Percentiles rank a stretch among this genome's conserved stretches.
phyloP scores from a whole-genome alignment of 2,888 invertebrate genomes.

The Amorpha juglandis region DNA sequence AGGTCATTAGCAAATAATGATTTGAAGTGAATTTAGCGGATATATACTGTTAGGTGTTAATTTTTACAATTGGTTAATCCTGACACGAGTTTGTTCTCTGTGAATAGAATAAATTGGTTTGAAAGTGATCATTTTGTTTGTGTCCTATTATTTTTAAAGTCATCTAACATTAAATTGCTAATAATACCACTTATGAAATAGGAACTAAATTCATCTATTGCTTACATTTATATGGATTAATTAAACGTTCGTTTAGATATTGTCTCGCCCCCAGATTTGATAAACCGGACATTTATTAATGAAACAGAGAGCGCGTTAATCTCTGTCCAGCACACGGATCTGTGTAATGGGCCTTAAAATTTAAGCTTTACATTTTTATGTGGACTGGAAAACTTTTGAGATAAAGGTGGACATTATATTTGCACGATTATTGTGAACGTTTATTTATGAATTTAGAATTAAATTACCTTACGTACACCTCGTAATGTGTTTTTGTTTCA shows the following conservation, averaged over 20 bases:
- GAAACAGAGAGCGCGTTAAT: constrained; percentile 68
- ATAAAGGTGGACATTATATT: constrained; percentile 31
- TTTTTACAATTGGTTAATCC: too few species aligned
- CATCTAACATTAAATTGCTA: too few species aligned
- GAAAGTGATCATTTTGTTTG: too few species aligned
- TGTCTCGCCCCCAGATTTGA: constrained; percentile 47
- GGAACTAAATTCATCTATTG: background rate
- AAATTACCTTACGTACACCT: too few species aligned
- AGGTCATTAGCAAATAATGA: too few species aligned
- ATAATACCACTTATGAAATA: background rate
- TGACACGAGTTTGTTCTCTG: too few species aligned
- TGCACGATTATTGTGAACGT: background rate
- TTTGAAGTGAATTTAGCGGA: too few species aligned
- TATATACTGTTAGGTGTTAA: too few species aligned
- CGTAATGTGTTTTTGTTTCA: too few species aligned
- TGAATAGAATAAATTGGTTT: too few species aligned
- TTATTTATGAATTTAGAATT: background rate
- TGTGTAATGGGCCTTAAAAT: constrained; percentile 68
- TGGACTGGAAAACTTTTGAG: constrained; percentile 41
- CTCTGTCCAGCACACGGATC: constrained; percentile 65
- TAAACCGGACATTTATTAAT: constrained; percentile 59
- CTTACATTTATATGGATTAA: background rate
- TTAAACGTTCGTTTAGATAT: constrained; percentile 26
- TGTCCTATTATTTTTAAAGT: too few species aligned
- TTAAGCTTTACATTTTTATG: constrained; percentile 49